These are phyloP conservation scores for Prosapia bicincta DNA, from an alignment of 2,888 invertebrate species.

Conservation along the genomic window DNA sequence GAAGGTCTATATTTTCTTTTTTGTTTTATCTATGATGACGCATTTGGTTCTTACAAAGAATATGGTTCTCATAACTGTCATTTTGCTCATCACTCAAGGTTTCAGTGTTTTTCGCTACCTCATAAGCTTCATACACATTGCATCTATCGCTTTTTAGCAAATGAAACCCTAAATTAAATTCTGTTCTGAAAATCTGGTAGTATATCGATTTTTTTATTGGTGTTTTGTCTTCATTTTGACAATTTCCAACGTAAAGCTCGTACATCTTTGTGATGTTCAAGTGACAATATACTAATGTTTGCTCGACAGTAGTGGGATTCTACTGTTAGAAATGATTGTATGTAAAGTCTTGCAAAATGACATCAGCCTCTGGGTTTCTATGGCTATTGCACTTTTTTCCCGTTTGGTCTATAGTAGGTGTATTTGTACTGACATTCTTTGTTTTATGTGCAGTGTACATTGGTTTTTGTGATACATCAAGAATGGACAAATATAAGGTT, in stretches of 20 bases:
- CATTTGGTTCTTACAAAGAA: background rate
- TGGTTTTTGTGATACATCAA: slow-evolving; percentile 7
- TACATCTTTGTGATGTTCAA: background rate
- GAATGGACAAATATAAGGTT: slow-evolving; percentile 8
- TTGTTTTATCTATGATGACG: background rate
- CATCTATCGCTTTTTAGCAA: too few relatives aligned
- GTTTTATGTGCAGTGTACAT: slow-evolving; percentile 5
- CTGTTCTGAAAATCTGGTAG: too few relatives aligned
- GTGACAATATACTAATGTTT: background rate
- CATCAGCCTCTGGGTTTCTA: background rate
- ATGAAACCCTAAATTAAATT: too few relatives aligned
- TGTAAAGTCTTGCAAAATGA: background rate
- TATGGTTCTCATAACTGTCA: background rate
- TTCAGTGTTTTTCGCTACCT: too few relatives aligned
- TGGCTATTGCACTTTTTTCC: background rate
- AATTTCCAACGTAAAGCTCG: too few relatives aligned
- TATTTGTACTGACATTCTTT: too few relatives aligned
- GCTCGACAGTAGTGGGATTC: too few relatives aligned
- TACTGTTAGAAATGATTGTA: too few relatives aligned
- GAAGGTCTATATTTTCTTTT: background rate
- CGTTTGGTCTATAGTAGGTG: slow-evolving; percentile 3
- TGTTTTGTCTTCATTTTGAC: too few relatives aligned
- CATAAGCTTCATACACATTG: too few relatives aligned
- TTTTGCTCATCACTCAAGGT: too few relatives aligned
- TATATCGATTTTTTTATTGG: background rate